phyloP scores from a whole-genome alignment of 2,888 invertebrate genomes.

The Pachliopta kotzebuea region DNA sequence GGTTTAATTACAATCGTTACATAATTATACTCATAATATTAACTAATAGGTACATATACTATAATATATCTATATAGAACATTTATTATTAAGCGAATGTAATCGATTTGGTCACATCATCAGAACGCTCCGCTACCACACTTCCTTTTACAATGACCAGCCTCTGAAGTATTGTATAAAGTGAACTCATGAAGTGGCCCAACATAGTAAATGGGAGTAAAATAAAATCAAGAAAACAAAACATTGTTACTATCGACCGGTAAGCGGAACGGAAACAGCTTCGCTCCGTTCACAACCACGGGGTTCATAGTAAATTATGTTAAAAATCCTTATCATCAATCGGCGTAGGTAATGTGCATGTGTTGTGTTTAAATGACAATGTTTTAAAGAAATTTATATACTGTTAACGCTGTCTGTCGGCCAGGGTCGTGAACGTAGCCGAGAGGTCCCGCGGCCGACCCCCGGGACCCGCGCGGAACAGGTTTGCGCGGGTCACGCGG shows the following conservation, averaged over 20 bases:
- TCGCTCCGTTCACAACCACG: too few species aligned
- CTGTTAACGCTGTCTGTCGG: slow-evolving; percentile 31
- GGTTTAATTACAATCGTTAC: slow-evolving; percentile 80
- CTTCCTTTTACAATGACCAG: slow-evolving; percentile 28
- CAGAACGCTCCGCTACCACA: slow-evolving; percentile 37
- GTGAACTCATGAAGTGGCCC: slow-evolving; percentile 25
- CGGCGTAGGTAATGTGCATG: slow-evolving; percentile 38
- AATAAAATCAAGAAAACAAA: slow-evolving; percentile 33
- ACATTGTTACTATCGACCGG: slow-evolving; percentile 7
- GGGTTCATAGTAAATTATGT: slow-evolving; percentile 43
- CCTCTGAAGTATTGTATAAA: slow-evolving; percentile 24
- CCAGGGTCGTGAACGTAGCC: slow-evolving; percentile 18
- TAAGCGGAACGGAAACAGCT: too few species aligned
- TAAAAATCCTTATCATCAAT: slow-evolving; percentile 41
- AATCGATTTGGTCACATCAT: slow-evolving; percentile 77
- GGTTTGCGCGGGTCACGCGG: slow-evolving; percentile 24
- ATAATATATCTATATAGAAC: slow-evolving; percentile 79
- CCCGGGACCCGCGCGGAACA: slow-evolving; percentile 26
- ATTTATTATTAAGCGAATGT: slow-evolving; percentile 79
- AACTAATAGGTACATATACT: slow-evolving; percentile 77
- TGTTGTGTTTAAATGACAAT: not conserved
- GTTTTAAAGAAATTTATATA: too few species aligned
- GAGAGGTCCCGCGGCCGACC: slow-evolving; percentile 18
- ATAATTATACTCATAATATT: slow-evolving; percentile 76
- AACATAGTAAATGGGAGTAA: slow-evolving; percentile 24